These are phyloP conservation scores for Brachypodius melanocephalos DNA, from an alignment of 2,113 vertebrate species.

Conservation along the genomic window DNA sequence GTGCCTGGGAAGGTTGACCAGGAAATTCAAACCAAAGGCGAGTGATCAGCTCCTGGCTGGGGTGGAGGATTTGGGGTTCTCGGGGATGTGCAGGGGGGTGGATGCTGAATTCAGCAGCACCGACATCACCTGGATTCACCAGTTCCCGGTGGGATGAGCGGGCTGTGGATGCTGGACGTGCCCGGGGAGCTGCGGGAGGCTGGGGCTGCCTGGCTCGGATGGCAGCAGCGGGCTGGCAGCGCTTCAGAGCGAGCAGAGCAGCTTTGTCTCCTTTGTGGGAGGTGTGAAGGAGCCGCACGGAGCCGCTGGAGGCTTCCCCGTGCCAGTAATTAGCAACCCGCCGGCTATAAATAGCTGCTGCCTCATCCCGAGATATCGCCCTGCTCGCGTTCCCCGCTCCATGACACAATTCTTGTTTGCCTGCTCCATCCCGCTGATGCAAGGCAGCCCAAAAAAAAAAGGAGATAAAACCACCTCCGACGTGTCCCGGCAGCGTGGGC, in stretches of 20 bases:
- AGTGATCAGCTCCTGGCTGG: neutral
- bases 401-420: neutral
- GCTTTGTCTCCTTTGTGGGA: slow-evolving; percentile 25
- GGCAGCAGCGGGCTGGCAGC: slow-evolving; percentile 47
- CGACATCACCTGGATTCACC: neutral
- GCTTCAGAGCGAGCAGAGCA: neutral
- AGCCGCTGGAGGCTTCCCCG: neutral
- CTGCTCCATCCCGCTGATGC: neutral
- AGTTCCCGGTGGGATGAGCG: accelerated
- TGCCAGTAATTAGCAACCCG: slow-evolving; percentile 11
- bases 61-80: neutral
- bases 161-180: neutral
- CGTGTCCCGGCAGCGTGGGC: neutral
- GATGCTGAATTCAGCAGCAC: neutral
- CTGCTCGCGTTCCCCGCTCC: neutral
- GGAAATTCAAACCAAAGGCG: neutral
- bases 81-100: neutral
- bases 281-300: neutral
- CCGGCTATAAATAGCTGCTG: slow-evolving; percentile 41
- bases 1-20: neutral
- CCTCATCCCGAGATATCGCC: neutral
- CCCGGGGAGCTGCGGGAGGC: neutral
- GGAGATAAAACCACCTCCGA: neutral
- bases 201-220: neutral
- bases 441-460: neutral